Conservation (phyloP, 2,113 vertebrate species). For the Podiceps cristatus region DNA sequence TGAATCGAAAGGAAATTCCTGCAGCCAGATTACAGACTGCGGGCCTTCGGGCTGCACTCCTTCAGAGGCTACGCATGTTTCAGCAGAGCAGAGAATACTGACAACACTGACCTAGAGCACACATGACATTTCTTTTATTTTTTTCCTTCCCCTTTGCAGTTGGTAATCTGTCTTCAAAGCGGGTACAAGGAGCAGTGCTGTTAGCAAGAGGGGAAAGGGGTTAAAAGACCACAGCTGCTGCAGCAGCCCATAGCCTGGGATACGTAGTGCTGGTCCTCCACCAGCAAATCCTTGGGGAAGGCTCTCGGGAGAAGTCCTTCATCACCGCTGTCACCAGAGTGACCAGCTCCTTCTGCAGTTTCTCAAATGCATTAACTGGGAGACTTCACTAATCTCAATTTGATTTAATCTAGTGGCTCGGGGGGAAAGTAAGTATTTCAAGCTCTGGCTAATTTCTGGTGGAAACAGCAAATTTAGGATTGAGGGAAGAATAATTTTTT, state of each 20-base stretch:
- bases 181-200: neutral
- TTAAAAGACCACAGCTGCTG: neutral
- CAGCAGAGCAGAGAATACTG: neutral
- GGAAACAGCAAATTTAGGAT: neutral
- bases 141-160: neutral
- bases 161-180: neutral
- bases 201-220: neutral
- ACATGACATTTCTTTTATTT: accelerated
- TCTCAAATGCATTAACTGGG: neutral
- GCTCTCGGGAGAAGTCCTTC: neutral
- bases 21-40: neutral
- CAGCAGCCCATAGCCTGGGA: neutral
- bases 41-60: neutral
- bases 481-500: neutral
- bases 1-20: neutral
- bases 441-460: neutral
- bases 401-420: neutral
- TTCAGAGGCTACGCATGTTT: neutral
- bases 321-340: accelerated
- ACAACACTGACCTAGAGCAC: neutral
- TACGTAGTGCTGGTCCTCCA: accelerated
- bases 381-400: neutral
- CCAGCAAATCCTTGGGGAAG: accelerated
- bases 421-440: neutral
- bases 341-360: neutral